Evolutionary conservation across 1,140 invertebrate species (phyloP).

Genomic region (Chlorops oryzae): DNA sequence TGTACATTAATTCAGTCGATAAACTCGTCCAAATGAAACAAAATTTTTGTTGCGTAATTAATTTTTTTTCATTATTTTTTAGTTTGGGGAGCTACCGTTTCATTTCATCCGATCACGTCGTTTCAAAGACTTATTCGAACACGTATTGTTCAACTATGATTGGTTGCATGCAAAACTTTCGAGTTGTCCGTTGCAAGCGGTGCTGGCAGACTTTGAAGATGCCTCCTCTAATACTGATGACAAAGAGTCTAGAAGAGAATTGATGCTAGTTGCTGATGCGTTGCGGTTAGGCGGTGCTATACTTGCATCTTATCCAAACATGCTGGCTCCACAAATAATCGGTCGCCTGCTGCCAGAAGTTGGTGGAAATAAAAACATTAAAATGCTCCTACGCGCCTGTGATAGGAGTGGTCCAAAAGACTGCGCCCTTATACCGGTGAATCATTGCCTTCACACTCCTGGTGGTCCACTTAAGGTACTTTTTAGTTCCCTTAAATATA

Average conservation of each 20-base stretch:
- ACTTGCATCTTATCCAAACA: conserved; percentile 84
- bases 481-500: no score
- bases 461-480: conserved; percentile 95
- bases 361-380: conserved; percentile 66
- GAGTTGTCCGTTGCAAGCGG: conserved; percentile 89
- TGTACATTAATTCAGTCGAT: no score
- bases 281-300: conserved; percentile 86
- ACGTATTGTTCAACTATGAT: conserved; percentile 95
- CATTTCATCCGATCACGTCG: conserved; percentile 85
- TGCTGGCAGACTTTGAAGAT: conserved; percentile 94
- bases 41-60: neutral
- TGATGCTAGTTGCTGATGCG: conserved; percentile 91
- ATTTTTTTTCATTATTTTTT: conserved; percentile 20
- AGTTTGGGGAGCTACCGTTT: conserved; percentile 93
- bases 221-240: conserved; percentile 78
- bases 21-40: neutral
- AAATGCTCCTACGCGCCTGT: conserved; percentile 82
- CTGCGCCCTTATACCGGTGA: conserved; percentile 84
- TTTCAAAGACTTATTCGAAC: conserved; percentile 86
- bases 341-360: conserved; percentile 91
- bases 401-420: conserved; percentile 78
- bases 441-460: conserved; percentile 94
- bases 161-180: conserved; percentile 95
- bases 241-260: conserved; percentile 78
- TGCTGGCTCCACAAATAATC: conserved; percentile 91